Base-by-base conservation (phyloP, 1,140 invertebrate genomes). In the Temnothorax longispinosus region DNA sequence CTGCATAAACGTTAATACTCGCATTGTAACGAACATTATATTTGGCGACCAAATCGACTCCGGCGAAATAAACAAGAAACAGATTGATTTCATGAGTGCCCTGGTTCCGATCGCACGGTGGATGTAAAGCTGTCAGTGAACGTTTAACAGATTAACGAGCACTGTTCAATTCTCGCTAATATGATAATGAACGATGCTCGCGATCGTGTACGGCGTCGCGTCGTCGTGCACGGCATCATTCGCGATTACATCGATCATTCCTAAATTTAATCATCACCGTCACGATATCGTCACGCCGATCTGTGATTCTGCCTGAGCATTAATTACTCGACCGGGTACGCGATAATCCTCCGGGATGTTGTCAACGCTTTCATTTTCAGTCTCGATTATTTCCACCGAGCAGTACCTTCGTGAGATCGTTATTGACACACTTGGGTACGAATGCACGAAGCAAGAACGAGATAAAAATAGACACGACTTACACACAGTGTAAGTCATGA, bases 231-330 rank as follows among this genome's bases (percentile, higher is more conserved):
- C 13, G n/a, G 21, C 21, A 35, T 65, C 58, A 32, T 52, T 69
- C 35, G 18, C 15, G 50, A 44, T 56, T 32, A 54, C 65, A 38
- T 82, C 41, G 27, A 82, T 74, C 67, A 82, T 74, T 65, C 21
- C 67, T 82, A 74, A 74, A 82, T 82, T 72, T 74, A 74, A 74
- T 82, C 67, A n/a, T 15, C 47, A 54, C 13, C 62, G 47, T 60
- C 74, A 27, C 41, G 38, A 32, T 44, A 27, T 18, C 52, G 35
- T 58, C 65, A 47, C 27, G 54, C 32, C 80, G 18, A n/a, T 50
- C 44, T 35, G 41, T 52, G 41, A 82, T 82, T 56, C 21, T 21
- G 44, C 62, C 32, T 15, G 15, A 13, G 32, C 18, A 41, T 52
- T 81, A 54, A 81, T 52, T 50, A 15, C 13, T 18, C n/a, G 35